Percentiles rank a stretch among this genome's conserved stretches.
Evolutionary conservation across 53 echinoderm and acorn worm genomes (phyloP).

Genomic region (Stichopus horrens): DNA sequence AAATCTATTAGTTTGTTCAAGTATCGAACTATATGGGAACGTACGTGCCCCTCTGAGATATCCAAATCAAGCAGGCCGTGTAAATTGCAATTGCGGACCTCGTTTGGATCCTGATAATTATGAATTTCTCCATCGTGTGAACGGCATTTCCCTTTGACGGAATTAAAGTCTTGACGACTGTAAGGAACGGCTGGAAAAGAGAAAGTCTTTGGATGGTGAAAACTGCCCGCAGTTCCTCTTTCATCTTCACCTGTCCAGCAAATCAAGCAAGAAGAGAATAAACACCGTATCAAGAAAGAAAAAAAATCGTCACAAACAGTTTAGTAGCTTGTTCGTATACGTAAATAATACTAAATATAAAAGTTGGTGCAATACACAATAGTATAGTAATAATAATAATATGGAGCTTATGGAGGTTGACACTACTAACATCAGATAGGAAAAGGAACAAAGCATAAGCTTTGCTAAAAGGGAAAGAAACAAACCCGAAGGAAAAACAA

Average conservation of each 20-base stretch:
- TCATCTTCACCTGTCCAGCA: neutral
- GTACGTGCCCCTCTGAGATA: neutral
- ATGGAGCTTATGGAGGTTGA: no score
- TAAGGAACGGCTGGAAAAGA: constrained; percentile 70
- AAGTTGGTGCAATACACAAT: no score
- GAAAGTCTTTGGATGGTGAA: neutral
- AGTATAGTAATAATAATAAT: no score
- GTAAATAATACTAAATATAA: no score
- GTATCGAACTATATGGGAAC: constrained; percentile 57
- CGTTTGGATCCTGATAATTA: constrained; percentile 11
- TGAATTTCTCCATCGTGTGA: constrained; percentile 39
- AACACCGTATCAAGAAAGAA: no score
- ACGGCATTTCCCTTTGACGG: constrained; percentile 62
- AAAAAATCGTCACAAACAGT: no score
- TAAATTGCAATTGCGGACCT: constrained; percentile 56
- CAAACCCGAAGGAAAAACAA: no score
- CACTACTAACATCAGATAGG: no score
- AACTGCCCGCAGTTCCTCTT: constrained; percentile 20
- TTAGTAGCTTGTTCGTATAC: no score
- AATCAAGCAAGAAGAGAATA: no score
- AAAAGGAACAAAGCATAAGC: no score
- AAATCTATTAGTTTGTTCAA: constrained; percentile 69
- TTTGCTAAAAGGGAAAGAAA: no score
- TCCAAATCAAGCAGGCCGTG: constrained; percentile 46
- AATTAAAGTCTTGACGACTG: constrained; percentile 69